Evolutionary conservation across 2,113 vertebrate genomes (phyloP).

Genomic region (Pterophyllum scalare): DNA sequence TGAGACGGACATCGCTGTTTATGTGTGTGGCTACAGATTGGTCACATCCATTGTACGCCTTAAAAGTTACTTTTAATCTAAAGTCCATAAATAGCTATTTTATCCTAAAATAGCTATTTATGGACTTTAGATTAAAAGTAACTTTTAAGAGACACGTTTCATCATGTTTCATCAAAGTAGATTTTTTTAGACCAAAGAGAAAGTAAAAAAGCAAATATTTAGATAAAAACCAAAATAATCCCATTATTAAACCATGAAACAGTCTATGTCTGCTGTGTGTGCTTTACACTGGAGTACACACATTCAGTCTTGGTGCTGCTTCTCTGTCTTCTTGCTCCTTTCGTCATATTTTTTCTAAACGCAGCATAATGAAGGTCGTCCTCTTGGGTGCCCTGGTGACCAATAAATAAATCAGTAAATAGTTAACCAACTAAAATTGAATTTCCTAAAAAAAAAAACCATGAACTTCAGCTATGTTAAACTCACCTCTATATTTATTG

Average conservation of each 20-base stretch:
- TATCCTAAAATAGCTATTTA: too few relatives aligned
- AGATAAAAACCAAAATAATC: not conserved
- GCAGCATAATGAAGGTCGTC: constrained; percentile 6
- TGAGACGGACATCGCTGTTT: too few relatives aligned
- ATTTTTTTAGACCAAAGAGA: not conserved
- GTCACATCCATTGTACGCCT: too few relatives aligned
- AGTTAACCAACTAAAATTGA: too few relatives aligned
- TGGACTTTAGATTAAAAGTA: too few relatives aligned
- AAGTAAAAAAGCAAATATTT: too few relatives aligned
- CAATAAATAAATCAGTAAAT: too few relatives aligned
- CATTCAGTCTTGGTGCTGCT: not conserved
- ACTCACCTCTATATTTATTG: not conserved
- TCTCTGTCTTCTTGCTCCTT: not conserved
- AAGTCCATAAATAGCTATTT: too few relatives aligned
- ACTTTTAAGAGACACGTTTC: too few relatives aligned
- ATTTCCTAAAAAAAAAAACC: not conserved
- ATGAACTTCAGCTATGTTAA: not conserved
- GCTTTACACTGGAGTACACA: constrained; percentile 34
- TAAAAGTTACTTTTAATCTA: too few relatives aligned
- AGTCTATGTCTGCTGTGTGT: rapidly evolving
- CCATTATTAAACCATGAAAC: not conserved
- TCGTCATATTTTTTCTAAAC: not conserved
- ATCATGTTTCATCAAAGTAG: too few relatives aligned
- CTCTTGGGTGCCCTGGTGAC: not conserved
- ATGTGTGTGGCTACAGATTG: too few relatives aligned